Evolutionary conservation across 2,113 vertebrate genomes (phyloP), one percentile per base, ranked within the genome.

Genomic region (Phasianus colchicus): DNA sequence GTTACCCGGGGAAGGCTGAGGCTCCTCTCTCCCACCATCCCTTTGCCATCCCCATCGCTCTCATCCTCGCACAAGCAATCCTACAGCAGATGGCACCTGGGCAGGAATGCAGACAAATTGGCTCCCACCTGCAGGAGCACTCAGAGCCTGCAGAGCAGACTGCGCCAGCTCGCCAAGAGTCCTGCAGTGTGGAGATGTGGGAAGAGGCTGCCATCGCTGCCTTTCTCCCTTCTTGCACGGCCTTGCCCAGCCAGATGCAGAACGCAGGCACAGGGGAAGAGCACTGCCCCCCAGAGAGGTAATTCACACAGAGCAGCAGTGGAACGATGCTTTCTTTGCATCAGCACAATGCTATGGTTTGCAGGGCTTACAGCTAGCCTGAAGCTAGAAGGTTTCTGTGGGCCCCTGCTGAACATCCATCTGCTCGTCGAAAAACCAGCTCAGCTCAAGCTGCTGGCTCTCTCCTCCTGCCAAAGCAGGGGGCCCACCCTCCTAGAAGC

Each of bases 91-190:
- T 87, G 75, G 93, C 95, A 94, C 95, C 96, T 97, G 91, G 75
- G 94, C 89, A 92, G 94, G 95, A 90, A 65, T 80, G 88, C 87
- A 89, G 82, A 93, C 87, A 88, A 92, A 92, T 90, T 88, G 85
- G 86, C 83, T 95, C 86, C 93, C 88, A 90, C 95, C 96, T 91
- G 84, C 74, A 64, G 76, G 69, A 87, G 79, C 86, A 55, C 74
- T 83, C 86, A 82, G 74, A 84, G 65, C 66, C 87, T 77, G 40
- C 67, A 78, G 43, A 96, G 88, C 86, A 83, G 71, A 79, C 1
- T 0, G 67, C 78, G 0, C 71, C 78, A 2, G 1, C 75, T 85
- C 7, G 73, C 88, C 91, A 91, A 91, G 88, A 94, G 88, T 93
- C 83, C 85, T 0, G 19, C 6, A 0, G 95, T 7, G 63, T 81